Evolutionary conservation across 2,888 invertebrate species (phyloP), one percentile per base, ranked within the genome.

Genomic region (Chorisops tibialis): DNA sequence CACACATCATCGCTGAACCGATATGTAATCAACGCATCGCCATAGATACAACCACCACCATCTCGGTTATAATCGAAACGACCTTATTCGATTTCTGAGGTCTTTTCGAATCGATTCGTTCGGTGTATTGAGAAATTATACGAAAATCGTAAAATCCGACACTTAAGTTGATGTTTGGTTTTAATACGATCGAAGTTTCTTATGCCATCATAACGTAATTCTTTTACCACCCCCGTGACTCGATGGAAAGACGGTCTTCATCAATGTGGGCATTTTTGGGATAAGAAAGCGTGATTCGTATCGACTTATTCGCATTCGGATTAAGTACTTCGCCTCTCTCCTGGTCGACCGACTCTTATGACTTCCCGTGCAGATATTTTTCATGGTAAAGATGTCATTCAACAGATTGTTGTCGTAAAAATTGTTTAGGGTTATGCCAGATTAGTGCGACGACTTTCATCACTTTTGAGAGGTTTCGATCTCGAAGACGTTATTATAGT

Each of bases 91-190:
- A 41, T 54, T 41, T 21, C 39, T 14, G 19, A 47, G 21, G 38
- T 39, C 37, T 38, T 38, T 14, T 54, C 11, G 14, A 24, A 38
- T 21, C 39, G 11, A 11, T 18, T 39, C 21, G 39, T 12, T 24
- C 41, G 39, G 21, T 30, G 30, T 56, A 30, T 43, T 56, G 43
- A 45, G 22, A 35, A 30, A 9, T 3, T 47, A 21, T 22, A 47
- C 22, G 16, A 41, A 48, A 62, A 51, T 58, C 62, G 48, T 62
- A 62, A 62, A 62, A 58, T 45, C 56, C 45, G 58, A 59, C 48
- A 63, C 16, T 63, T 59, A 63, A 58, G 56, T 54, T 54, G 52
- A 22, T 54, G 52, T 54, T 52, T 38, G 22, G 14, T 52, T 52
- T 52, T 39, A 7, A 41, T 45, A 56, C 9, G 14, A 30, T 9